Evolutionary conservation across 2,113 vertebrate genomes (phyloP).

Genomic region (Tenebrosternarchus preto): DNA sequence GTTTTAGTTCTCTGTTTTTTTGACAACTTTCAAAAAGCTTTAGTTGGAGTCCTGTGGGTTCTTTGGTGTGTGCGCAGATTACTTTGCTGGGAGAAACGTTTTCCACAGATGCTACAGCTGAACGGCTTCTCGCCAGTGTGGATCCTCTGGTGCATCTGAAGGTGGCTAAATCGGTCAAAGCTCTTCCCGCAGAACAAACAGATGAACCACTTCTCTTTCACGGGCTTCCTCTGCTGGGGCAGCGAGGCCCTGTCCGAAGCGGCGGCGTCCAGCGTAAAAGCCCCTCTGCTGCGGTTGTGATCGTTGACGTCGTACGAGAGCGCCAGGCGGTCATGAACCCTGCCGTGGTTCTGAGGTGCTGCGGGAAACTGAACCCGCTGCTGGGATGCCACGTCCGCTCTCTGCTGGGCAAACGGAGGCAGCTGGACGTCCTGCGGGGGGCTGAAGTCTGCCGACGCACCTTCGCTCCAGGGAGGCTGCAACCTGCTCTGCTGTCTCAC

Average conservation of each 20-base stretch:
- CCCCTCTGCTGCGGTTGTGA: constrained; percentile 22
- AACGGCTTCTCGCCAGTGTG: constrained; percentile 78
- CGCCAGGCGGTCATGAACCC: background rate
- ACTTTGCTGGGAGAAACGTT: constrained; percentile 74
- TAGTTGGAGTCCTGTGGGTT: constrained; percentile 63
- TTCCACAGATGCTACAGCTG: constrained; percentile 67
- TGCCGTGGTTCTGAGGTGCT: background rate
- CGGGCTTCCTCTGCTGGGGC: constrained; percentile 32
- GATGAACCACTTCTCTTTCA: constrained; percentile 75
- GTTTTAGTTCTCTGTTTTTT: background rate
- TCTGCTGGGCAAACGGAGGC: background rate
- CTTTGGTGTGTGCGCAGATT: constrained; percentile 76
- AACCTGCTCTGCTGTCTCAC: constrained; percentile 31
- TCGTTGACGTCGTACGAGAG: background rate
- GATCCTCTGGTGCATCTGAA: constrained; percentile 76
- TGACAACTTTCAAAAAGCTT: background rate
- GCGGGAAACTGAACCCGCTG: background rate
- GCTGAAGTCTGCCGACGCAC: constrained; percentile 21
- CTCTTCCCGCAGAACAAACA: constrained; percentile 78
- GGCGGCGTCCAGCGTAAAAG: constrained; percentile 46
- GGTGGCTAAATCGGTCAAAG: constrained; percentile 76
- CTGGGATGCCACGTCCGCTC: background rate
- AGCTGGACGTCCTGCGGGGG: constrained; percentile 42
- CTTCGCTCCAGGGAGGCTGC: constrained; percentile 5
- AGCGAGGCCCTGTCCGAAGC: constrained; percentile 49